These are phyloP conservation scores for Drosophila triauraria DNA, from an alignment of 1,140 invertebrate species.

Conservation along the genomic window DNA sequence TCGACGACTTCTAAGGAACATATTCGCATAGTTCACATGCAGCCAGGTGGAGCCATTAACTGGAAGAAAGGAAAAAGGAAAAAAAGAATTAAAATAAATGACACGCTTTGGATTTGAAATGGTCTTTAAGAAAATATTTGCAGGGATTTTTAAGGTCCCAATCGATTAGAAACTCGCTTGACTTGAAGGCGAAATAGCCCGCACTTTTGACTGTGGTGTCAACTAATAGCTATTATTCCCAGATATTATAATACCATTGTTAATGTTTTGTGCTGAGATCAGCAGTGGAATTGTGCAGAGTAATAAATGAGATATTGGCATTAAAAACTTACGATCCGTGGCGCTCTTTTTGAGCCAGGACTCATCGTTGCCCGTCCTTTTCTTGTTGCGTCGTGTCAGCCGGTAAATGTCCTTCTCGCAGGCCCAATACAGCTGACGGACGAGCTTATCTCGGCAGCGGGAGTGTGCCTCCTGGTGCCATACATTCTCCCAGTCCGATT, in stretches of 20 bases:
- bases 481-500: slow-evolving; percentile 87
- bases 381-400: slow-evolving; percentile 85
- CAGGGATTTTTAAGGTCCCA: no score
- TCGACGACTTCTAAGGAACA: slow-evolving; percentile 78
- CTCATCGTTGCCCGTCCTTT: slow-evolving; percentile 57
- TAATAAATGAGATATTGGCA: not conserved
- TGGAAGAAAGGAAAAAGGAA: slow-evolving; percentile 3
- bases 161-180: no score
- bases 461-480: slow-evolving; percentile 87
- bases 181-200: no score
- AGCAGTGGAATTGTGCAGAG: no score
- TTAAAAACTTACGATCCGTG: slow-evolving; percentile 47
- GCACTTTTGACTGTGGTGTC: no score
- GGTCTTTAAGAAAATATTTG: no score
- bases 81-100: no score
- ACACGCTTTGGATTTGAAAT: no score
- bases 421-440: slow-evolving; percentile 87
- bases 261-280: no score
- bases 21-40: slow-evolving; percentile 76
- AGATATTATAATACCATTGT: no score
- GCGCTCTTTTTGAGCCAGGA: slow-evolving; percentile 36
- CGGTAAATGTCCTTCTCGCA: slow-evolving; percentile 88
- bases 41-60: slow-evolving; percentile 79
- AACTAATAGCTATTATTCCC: no score
- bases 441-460: slow-evolving; percentile 86